A percentile compares a stretch with the other conserved stretches of the same genome.
These are phyloP conservation scores for Nephrotoma flavescens DNA, from an alignment of 2,888 invertebrate species.

Conservation along the genomic window DNA sequence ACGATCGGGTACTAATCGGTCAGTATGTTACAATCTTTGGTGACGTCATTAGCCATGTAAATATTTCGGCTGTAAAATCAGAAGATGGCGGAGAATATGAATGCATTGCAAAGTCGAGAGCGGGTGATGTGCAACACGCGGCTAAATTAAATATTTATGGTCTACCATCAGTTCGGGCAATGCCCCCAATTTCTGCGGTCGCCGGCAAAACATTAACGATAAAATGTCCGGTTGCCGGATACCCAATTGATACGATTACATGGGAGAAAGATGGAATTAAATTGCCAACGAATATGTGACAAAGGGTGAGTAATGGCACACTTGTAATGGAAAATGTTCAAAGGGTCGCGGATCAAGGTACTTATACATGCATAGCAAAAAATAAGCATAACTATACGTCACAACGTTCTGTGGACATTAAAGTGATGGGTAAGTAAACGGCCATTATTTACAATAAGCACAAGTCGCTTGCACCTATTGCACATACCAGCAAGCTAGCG, in stretches of 20 bases:
- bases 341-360: conserved; percentile 71
- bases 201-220: conserved; percentile 66
- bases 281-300: conserved; percentile 71
- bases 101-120: conserved; percentile 66
- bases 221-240: conserved; percentile 82
- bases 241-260: conserved; percentile 67
- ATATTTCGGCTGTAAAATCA: conserved; percentile 70
- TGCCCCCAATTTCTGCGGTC: conserved; percentile 72
- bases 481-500: not conserved
- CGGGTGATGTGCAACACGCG: conserved; percentile 63
- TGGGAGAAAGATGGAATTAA: conserved; percentile 79
- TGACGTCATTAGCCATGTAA: conserved; percentile 82
- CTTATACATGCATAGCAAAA: conserved; percentile 75
- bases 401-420: conserved; percentile 54
- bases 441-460: not conserved
- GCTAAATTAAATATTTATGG: conserved; percentile 77
- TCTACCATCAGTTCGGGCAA: conserved; percentile 68
- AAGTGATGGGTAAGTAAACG: conserved; percentile 45
- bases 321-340: conserved; percentile 73
- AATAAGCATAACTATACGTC: conserved; percentile 69
- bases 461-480: not conserved
- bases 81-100: conserved; percentile 84
- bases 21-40: conserved; percentile 84
- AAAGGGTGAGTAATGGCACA: conserved; percentile 73
- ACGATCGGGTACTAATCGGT: conserved; percentile 65